Evolutionary conservation across 2,888 invertebrate species (phyloP).

Genomic region (Xanthorhoe designata): DNA sequence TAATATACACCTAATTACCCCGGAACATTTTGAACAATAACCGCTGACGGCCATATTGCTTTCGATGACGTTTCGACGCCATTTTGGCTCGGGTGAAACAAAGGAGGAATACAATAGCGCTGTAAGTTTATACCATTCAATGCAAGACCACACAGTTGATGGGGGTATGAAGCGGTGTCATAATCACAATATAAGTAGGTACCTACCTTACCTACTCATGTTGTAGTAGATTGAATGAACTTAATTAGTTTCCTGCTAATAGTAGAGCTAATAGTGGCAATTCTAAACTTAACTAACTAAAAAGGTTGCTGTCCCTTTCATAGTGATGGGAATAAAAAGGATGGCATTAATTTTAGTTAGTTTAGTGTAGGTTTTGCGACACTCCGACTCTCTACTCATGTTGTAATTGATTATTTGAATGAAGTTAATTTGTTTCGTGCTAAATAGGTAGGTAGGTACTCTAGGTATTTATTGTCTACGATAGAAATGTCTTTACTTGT

Average conservation of each 20-base stretch:
- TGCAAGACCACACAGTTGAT: slow-evolving; percentile 40
- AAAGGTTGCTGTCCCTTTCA: too few species aligned
- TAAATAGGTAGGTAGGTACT: neutral
- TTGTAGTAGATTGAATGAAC: neutral
- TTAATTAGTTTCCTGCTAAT: too few species aligned
- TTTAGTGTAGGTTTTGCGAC: too few species aligned
- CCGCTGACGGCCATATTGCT: slow-evolving; percentile 69
- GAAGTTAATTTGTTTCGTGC: neutral
- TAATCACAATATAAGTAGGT: too few species aligned
- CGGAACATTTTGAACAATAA: slow-evolving; percentile 41
- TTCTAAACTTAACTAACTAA: too few species aligned
- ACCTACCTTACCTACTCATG: too few species aligned
- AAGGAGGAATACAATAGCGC: slow-evolving; percentile 53
- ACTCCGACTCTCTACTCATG: too few species aligned
- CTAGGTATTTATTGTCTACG: neutral
- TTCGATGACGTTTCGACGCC: slow-evolving; percentile 68
- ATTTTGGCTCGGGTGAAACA: slow-evolving; percentile 61
- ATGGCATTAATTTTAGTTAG: too few species aligned
- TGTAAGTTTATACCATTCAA: slow-evolving; percentile 43
- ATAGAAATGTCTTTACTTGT: too few species aligned
- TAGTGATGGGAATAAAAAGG: too few species aligned
- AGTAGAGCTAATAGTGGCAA: too few species aligned
- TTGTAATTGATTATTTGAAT: too few species aligned
- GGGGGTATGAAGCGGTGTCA: slow-evolving; percentile 19
- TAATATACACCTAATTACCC: slow-evolving; percentile 8